These are phyloP conservation scores for Pteronura brasiliensis DNA, from an alignment of 2,113 vertebrate species.

Conservation along the genomic window DNA sequence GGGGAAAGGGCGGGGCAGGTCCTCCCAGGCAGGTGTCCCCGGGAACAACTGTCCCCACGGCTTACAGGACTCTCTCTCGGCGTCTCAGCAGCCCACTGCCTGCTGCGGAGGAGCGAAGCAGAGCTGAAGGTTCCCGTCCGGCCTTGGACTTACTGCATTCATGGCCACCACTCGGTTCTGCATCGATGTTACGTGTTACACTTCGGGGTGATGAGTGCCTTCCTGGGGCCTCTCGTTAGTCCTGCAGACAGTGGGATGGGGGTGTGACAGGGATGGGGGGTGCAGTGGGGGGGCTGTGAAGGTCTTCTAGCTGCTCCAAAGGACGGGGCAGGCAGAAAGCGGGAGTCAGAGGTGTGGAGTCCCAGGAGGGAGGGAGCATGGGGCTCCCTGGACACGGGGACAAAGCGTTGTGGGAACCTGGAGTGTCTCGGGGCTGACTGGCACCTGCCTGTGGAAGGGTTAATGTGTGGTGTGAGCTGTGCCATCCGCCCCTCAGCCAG, in stretches of 20 bases:
- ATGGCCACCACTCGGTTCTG: accelerated
- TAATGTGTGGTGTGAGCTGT: accelerated
- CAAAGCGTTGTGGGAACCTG: accelerated
- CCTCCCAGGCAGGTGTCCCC: not conserved
- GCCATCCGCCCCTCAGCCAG: accelerated
- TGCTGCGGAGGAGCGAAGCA: accelerated
- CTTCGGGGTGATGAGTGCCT: too few relatives aligned
- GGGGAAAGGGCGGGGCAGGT: not conserved
- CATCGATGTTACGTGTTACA: accelerated
- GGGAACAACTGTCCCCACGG: not conserved
- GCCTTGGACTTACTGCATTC: not conserved
- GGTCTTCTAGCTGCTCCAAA: too few relatives aligned
- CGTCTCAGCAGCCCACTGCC: too few relatives aligned
- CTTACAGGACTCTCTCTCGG: too few relatives aligned
- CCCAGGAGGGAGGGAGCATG: not conserved
- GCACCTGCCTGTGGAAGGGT: accelerated
- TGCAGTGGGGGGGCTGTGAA: accelerated
- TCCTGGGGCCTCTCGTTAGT: not conserved
- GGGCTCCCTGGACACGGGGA: not conserved
- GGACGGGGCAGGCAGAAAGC: not conserved
- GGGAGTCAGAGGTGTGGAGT: not conserved
- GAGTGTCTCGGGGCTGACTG: accelerated
- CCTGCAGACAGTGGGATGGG: not conserved
- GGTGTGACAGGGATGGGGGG: not conserved
- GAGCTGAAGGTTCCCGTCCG: not conserved